A percentile compares a stretch with the other conserved stretches of the same genome.
Evolutionary conservation across 2,113 vertebrate species (phyloP).

Genomic region (Xenopus borealis): DNA sequence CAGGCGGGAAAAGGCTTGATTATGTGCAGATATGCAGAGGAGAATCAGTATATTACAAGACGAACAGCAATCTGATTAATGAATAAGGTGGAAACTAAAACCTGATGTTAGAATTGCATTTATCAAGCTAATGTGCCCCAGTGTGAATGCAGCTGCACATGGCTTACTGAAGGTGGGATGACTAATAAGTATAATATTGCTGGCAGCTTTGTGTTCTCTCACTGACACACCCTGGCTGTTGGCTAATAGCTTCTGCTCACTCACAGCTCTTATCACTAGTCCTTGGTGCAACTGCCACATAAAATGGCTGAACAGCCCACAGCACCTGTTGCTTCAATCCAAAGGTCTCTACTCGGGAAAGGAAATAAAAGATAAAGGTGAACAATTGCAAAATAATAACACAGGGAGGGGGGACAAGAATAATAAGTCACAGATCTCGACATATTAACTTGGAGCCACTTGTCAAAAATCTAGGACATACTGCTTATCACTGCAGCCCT

Average conservation of each 20-base stretch:
- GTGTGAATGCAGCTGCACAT: constrained; percentile 52
- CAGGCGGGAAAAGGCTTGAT: no score
- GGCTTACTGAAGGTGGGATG: constrained; percentile 46
- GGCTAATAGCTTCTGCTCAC: constrained; percentile 50
- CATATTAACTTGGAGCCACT: neutral
- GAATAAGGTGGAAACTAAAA: no score
- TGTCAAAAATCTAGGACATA: no score
- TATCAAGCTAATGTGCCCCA: constrained; percentile 59
- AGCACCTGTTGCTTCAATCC: constrained; percentile 57
- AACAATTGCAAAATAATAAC: constrained; percentile 54
- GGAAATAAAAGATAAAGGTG: constrained; percentile 56
- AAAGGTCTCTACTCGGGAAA: constrained; percentile 57
- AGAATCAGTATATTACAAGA: no score
- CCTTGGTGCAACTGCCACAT: constrained; percentile 54
- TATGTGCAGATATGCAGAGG: no score
- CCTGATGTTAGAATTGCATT: constrained; percentile 50
- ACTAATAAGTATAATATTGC: constrained; percentile 56
- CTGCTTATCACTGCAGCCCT: no score
- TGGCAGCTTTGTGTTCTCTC: constrained; percentile 51
- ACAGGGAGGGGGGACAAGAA: constrained; percentile 42
- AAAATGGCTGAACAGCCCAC: constrained; percentile 46
- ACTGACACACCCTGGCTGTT: constrained; percentile 52
- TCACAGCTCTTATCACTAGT: constrained; percentile 54
- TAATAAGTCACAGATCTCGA: neutral
- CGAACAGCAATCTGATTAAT: no score